A percentile compares a stretch with the other conserved stretches of the same genome.
Evolutionary conservation across 1,140 invertebrate genomes (phyloP).

Genomic region (Odontomachus brunneus): DNA sequence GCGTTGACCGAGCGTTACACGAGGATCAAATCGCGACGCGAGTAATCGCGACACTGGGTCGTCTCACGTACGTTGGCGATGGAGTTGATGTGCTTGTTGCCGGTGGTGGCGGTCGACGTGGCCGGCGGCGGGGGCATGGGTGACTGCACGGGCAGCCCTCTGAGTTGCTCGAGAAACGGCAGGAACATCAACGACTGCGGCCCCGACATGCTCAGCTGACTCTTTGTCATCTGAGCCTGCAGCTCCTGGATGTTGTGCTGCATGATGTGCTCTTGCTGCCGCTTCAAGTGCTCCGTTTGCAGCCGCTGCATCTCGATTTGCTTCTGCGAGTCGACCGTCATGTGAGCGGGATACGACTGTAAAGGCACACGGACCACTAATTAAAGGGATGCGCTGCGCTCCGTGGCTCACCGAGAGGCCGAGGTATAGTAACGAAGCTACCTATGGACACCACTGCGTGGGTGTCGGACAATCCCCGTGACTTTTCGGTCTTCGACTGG

Average conservation of each 20-base stretch:
- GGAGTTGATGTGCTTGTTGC: constrained; percentile 85
- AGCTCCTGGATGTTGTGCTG: constrained; percentile 87
- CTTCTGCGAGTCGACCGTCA: constrained; percentile 84
- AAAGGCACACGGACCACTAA: constrained; percentile 67
- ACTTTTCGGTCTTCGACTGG: no score
- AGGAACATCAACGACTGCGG: constrained; percentile 87
- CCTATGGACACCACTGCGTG: no score
- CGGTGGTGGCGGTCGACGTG: constrained; percentile 81
- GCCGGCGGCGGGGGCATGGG: constrained; percentile 80
- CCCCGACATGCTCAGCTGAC: constrained; percentile 81
- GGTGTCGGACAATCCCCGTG: no score
- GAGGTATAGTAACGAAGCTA: no score
- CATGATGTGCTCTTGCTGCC: constrained; percentile 85
- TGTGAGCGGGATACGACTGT: constrained; percentile 82
- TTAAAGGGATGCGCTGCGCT: constrained; percentile 55
- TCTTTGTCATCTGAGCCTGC: constrained; percentile 85
- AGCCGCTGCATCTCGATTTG: constrained; percentile 85
- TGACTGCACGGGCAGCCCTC: constrained; percentile 81
- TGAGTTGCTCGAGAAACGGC: constrained; percentile 87
- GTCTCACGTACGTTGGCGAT: constrained; percentile 81
- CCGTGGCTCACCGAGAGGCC: no score
- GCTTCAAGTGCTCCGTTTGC: constrained; percentile 85
- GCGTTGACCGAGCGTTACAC: no score
- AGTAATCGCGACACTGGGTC: constrained; percentile 2
- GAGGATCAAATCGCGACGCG: no score